These are phyloP conservation scores for Tetranychus cinnabarinus DNA, from an alignment of 1,140 invertebrate genomes.

Conservation along the genomic window DNA sequence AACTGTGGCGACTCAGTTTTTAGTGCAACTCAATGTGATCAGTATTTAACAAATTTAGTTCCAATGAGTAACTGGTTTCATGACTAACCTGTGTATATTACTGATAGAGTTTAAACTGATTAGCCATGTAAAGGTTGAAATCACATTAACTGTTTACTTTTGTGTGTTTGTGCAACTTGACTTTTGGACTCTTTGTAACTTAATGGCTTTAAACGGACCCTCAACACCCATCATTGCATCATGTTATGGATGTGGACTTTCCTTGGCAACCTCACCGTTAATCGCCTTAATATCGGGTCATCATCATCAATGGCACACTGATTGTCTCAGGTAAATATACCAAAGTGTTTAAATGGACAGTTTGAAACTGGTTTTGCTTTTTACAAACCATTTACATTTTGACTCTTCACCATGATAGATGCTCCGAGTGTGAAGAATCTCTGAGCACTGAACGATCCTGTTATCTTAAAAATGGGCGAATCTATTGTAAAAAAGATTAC, in stretches of 20 bases:
- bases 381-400: neutral
- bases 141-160: too few relatives aligned
- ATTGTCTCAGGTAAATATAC: conserved; percentile 5
- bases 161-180: too few relatives aligned
- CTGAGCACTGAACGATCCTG: conserved; percentile 4
- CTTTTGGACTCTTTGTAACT: too few relatives aligned
- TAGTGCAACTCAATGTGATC: too few relatives aligned
- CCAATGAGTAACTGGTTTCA: too few relatives aligned
- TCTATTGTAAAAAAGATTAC: conserved; percentile 8
- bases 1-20: too few relatives aligned
- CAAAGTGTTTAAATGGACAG: too few relatives aligned
- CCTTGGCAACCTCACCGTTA: conserved; percentile 2
- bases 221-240: neutral
- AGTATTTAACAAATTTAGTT: too few relatives aligned
- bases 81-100: too few relatives aligned
- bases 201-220: too few relatives aligned
- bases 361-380: neutral
- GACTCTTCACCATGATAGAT: neutral
- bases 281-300: conserved; percentile 7
- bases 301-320: conserved; percentile 6
- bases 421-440: conserved; percentile 6
- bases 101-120: too few relatives aligned
- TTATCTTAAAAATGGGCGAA: conserved; percentile 8
- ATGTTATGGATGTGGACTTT: conserved; percentile 5
- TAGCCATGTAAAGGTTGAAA: too few relatives aligned